These are phyloP conservation scores for Hyperoplus lanceolatus DNA, from an alignment of 2,797 vertebrate species.

Conservation along the genomic window DNA sequence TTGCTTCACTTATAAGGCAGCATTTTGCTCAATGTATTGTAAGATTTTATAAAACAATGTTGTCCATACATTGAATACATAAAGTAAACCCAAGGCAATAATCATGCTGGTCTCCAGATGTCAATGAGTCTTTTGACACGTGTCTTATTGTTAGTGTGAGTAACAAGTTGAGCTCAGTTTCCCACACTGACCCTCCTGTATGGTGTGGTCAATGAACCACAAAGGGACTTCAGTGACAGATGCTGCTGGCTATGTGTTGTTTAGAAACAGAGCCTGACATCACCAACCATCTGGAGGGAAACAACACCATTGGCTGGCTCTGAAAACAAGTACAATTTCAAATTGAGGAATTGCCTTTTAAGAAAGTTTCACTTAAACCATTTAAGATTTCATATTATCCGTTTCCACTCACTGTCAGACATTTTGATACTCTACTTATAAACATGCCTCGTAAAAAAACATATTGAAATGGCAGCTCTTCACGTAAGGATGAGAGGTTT, in stretches of 20 bases:
- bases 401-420: constrained; percentile 56
- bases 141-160: constrained; percentile 51
- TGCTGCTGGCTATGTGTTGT: constrained; percentile 53
- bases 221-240: constrained; percentile 63
- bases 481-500: neutral
- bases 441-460: neutral
- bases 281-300: constrained; percentile 74
- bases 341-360: neutral
- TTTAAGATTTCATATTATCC: neutral
- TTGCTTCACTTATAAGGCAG: neutral
- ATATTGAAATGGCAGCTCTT: neutral
- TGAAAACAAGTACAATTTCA: neutral
- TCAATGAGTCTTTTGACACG: constrained; percentile 30
- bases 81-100: neutral
- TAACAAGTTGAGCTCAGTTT: constrained; percentile 65
- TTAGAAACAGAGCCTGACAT: constrained; percentile 58
- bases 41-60: neutral
- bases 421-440: neutral
- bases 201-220: constrained; percentile 55
- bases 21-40: too few relatives aligned
- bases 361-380: neutral
- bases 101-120: too few relatives aligned
- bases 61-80: fast-evolving
- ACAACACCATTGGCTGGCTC: constrained; percentile 30
- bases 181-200: constrained; percentile 70